These are phyloP conservation scores for Rallus limicola DNA, from an alignment of 2,113 vertebrate genomes.

Conservation along the genomic window DNA sequence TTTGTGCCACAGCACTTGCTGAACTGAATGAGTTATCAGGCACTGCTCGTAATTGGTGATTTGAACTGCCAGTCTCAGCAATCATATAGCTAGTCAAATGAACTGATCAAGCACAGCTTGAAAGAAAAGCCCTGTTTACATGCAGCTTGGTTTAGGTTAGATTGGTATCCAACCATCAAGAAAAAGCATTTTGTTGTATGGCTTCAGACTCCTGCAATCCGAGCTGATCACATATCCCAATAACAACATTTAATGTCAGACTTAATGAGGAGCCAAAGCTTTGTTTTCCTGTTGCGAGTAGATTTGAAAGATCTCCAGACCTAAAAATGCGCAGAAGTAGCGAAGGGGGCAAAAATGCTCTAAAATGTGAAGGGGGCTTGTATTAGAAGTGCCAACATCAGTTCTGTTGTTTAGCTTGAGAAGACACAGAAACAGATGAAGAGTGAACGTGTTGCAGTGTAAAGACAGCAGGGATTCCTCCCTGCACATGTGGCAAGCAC, in stretches of 20 bases:
- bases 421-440: neutral
- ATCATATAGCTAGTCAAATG: neutral
- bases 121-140: neutral
- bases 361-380: too few relatives aligned
- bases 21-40: neutral
- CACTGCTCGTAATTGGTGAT: neutral
- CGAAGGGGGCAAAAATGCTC: neutral
- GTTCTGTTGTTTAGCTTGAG: neutral
- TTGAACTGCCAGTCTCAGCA: neutral
- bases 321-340: neutral
- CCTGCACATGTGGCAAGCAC: neutral
- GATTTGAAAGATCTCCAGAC: neutral
- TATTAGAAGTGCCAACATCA: neutral
- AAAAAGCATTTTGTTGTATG: neutral
- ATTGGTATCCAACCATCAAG: neutral
- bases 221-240: neutral
- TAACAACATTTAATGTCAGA: neutral
- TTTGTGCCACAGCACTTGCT: neutral
- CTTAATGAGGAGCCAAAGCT: neutral
- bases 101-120: neutral
- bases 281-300: neutral
- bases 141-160: neutral
- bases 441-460: neutral
- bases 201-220: neutral
- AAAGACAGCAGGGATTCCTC: neutral